Evolutionary conservation across 2,797 vertebrate species (phyloP).

Genomic region (Enteromius paludinosus): DNA sequence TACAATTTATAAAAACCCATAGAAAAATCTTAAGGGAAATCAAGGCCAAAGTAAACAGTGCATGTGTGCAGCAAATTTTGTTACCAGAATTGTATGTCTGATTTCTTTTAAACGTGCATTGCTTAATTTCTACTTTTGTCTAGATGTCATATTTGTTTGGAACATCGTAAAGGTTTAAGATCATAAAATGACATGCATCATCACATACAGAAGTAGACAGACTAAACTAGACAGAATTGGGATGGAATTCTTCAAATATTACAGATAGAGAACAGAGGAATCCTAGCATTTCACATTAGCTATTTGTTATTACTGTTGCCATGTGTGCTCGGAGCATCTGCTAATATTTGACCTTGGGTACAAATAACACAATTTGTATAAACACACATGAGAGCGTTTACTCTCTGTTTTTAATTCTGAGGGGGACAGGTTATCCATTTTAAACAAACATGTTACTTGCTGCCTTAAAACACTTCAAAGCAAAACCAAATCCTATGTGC

Average conservation of each 20-base stretch:
- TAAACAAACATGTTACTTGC: conserved; percentile 27
- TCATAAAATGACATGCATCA: not conserved
- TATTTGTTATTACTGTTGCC: not conserved
- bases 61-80: not conserved
- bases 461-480: conserved; percentile 18
- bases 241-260: not conserved
- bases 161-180: not conserved
- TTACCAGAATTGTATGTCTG: not conserved
- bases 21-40: not conserved
- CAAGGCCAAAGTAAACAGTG: not conserved
- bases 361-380: not conserved
- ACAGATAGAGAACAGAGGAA: not conserved
- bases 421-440: not conserved
- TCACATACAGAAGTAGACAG: not conserved
- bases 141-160: not conserved
- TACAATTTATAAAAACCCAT: not conserved
- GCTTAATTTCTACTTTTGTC: not conserved
- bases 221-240: not conserved
- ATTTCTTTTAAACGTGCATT: not conserved
- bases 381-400: not conserved
- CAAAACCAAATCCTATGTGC: not conserved
- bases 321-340: not conserved
- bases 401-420: not conserved
- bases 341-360: not conserved
- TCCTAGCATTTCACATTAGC: not conserved